These are phyloP conservation scores for Podarcis lilfordi DNA, from an alignment of 2,797 vertebrate species.

Conservation along the genomic window DNA sequence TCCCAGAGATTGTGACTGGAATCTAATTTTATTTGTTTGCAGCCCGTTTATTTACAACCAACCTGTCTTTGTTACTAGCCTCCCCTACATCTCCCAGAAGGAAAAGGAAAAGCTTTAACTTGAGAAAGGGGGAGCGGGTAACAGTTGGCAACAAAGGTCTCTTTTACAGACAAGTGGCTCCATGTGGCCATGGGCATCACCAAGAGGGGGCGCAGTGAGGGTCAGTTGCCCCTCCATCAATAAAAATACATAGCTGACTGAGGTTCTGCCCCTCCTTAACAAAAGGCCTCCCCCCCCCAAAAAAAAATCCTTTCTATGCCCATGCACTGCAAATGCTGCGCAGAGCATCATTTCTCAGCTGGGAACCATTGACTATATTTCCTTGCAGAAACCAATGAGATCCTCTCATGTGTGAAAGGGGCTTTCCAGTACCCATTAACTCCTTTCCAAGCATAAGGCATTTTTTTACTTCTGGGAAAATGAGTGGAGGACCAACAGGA, in stretches of 20 bases:
- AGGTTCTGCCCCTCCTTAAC: too few species aligned
- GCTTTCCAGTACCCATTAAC: neutral
- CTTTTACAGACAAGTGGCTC: neutral
- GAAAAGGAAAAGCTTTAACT: neutral
- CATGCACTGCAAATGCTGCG: neutral
- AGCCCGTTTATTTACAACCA: neutral
- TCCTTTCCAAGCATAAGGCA: neutral
- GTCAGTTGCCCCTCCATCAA: too few species aligned
- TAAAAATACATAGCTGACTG: too few species aligned
- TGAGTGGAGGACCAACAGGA: neutral
- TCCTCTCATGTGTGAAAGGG: neutral
- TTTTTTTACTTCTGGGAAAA: neutral
- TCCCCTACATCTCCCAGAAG: neutral
- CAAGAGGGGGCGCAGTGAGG: too few species aligned
- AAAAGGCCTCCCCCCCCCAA: too few species aligned
- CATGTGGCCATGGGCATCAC: neutral
- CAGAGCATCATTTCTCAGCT: neutral
- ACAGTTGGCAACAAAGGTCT: neutral
- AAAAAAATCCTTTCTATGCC: too few species aligned
- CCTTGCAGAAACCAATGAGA: neutral
- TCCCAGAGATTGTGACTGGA: neutral
- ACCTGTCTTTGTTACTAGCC: neutral
- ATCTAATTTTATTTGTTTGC: neutral
- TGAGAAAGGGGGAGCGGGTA: neutral
- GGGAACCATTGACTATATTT: neutral